Conservation (phyloP, 2,888 invertebrate species). For the Drosophila mettleri region DNA sequence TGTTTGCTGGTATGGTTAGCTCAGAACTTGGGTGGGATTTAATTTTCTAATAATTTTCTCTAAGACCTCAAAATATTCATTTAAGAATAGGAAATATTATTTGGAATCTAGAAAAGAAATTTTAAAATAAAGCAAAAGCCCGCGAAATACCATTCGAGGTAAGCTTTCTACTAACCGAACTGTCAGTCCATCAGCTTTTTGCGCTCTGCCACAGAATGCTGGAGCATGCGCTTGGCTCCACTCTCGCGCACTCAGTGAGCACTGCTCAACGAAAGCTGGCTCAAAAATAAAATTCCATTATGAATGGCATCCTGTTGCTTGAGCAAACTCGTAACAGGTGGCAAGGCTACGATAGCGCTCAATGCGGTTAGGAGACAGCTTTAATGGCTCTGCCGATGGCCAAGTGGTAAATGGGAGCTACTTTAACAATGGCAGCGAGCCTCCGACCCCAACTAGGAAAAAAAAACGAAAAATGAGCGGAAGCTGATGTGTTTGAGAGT, state of each 20-base stretch:
- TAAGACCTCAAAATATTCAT: too few relatives aligned
- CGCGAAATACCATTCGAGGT: constrained; percentile 8
- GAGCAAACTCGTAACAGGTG: constrained; percentile 79
- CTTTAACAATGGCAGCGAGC: constrained; percentile 14
- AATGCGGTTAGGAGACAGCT: constrained; percentile 49
- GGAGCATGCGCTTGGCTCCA: constrained; percentile 35
- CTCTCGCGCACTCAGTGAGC: constrained; percentile 12
- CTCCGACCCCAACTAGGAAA: not conserved
- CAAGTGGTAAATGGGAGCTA: constrained; percentile 10
- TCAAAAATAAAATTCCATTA: constrained; percentile 45
- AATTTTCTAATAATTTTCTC: too few relatives aligned
- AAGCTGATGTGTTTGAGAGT: constrained; percentile 33
- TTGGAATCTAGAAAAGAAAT: too few relatives aligned
- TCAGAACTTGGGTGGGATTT: too few relatives aligned
- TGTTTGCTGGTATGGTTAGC: too few relatives aligned
- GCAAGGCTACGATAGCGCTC: constrained; percentile 60
- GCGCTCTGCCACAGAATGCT: constrained; percentile 2
- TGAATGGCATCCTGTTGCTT: constrained; percentile 83
- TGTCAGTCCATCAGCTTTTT: constrained; percentile 18
- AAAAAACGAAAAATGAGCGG: constrained; percentile 27
- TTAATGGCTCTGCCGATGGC: constrained; percentile 52
- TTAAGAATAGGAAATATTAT: too few relatives aligned
- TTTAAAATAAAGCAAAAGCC: not conserved
- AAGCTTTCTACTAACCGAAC: not conserved
- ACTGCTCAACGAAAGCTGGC: constrained; percentile 25